These are phyloP conservation scores for Danio kyathit DNA, from an alignment of 2,797 vertebrate species.

Conservation along the genomic window DNA sequence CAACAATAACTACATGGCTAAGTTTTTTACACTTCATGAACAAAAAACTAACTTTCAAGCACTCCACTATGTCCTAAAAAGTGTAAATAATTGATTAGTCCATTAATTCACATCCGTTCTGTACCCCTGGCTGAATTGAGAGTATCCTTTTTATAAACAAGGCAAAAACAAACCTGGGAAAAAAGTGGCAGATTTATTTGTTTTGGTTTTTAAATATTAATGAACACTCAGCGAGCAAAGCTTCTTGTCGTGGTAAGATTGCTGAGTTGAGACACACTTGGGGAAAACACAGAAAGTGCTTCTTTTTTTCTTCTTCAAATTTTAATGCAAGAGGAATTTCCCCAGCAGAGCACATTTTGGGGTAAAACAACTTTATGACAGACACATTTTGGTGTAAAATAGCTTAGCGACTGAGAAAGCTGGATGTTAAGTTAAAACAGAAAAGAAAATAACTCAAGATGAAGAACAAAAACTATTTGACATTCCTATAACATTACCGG, in stretches of 20 bases:
- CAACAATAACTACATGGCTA: not conserved
- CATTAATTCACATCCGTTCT: constrained; percentile 12
- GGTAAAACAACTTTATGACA: not conserved
- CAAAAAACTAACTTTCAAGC: not conserved
- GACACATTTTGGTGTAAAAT: not conserved
- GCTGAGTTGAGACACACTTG: not conserved
- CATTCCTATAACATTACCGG: no score
- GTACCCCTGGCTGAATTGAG: not conserved
- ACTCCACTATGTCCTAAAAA: not conserved
- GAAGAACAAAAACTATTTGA: not conserved
- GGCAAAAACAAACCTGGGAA: not conserved
- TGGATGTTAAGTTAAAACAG: not conserved
- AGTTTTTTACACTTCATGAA: not conserved
- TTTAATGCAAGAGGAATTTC: constrained; percentile 36
- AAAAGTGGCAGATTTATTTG: constrained; percentile 18
- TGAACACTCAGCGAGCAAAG: constrained; percentile 31
- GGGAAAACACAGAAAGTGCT: not conserved
- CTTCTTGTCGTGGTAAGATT: not conserved
- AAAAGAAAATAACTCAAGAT: not conserved
- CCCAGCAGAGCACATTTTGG: not conserved
- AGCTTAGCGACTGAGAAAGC: not conserved
- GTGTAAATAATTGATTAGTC: constrained; percentile 17
- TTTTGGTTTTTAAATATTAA: constrained; percentile 61
- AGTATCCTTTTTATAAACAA: not conserved
- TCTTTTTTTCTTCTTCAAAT: constrained; percentile 3